A percentile compares a stretch with the other conserved stretches of the same genome.
phyloP scores from a whole-genome alignment of 2,888 invertebrate species.

The Mythimna lalbum region DNA sequence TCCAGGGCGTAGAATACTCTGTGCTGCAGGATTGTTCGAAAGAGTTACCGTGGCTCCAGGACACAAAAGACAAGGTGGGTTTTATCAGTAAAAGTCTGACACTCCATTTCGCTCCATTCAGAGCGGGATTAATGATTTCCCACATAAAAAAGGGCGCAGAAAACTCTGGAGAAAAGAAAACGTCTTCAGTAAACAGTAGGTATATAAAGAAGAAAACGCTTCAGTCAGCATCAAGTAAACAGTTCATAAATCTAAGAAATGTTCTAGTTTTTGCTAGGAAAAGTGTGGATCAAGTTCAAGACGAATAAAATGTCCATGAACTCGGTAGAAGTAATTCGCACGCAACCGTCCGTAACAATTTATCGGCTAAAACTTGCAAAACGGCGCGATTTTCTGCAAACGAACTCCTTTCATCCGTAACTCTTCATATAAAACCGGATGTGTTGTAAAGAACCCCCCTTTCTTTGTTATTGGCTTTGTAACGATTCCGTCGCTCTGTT shows the following conservation, averaged over 20 bases:
- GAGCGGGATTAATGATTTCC: too few species aligned
- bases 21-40: neutral
- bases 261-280: constrained; percentile 24
- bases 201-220: neutral
- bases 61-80: too few species aligned
- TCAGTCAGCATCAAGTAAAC: neutral
- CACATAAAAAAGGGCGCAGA: neutral
- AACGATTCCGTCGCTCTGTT: constrained; percentile 40
- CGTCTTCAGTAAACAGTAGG: neutral
- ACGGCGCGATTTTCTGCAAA: constrained; percentile 69
- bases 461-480: constrained; percentile 51
- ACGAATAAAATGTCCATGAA: constrained; percentile 75
- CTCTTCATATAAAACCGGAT: constrained; percentile 55
- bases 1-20: constrained; percentile 28
- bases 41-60: too few species aligned
- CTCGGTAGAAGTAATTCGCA: constrained; percentile 77
- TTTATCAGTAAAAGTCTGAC: too few species aligned
- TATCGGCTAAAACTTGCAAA: constrained; percentile 78
- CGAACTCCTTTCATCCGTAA: constrained; percentile 72
- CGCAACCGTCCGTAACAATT: constrained; percentile 81
- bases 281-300: constrained; percentile 64
- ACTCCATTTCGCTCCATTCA: too few species aligned
- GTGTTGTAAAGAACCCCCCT: constrained; percentile 54
- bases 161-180: constrained; percentile 18
- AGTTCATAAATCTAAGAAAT: constrained; percentile 21